These are phyloP conservation scores for Ictidomys tridecemlineatus DNA, from an alignment of 2,113 vertebrate genomes.

Conservation along the genomic window DNA sequence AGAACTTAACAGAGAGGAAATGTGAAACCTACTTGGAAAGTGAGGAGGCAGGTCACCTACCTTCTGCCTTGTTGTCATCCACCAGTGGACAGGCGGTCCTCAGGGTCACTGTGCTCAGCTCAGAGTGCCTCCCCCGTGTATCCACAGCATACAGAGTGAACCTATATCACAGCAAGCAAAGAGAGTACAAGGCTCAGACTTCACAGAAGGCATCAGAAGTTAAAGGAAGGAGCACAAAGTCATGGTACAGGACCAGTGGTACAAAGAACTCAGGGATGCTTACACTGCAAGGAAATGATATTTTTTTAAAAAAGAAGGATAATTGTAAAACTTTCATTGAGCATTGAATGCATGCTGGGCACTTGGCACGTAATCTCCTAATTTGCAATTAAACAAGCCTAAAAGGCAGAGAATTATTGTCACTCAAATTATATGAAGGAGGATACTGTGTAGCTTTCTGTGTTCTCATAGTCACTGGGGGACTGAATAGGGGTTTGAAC, in stretches of 20 bases:
- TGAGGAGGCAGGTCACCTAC: constrained; percentile 82
- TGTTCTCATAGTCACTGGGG: background rate
- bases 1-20: background rate
- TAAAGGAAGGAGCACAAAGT: background rate
- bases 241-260: background rate
- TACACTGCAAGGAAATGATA: background rate
- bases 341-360: background rate
- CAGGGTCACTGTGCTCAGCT: constrained; percentile 94
- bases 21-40: background rate
- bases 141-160: constrained; percentile 97
- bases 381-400: background rate
- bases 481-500: background rate
- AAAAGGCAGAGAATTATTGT: background rate
- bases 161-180: constrained; percentile 85
- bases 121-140: constrained; percentile 95
- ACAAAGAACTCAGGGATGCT: background rate
- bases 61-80: constrained; percentile 98
- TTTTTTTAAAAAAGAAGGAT: background rate
- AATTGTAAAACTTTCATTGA: constrained; percentile 32
- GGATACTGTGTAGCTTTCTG: background rate
- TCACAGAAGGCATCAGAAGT: background rate
- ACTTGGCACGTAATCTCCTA: background rate
- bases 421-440: background rate
- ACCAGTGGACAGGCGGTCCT: constrained; percentile 97
- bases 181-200: background rate